phyloP scores from a whole-genome alignment of 2,797 vertebrate species.

The Euthynnus affinis region DNA sequence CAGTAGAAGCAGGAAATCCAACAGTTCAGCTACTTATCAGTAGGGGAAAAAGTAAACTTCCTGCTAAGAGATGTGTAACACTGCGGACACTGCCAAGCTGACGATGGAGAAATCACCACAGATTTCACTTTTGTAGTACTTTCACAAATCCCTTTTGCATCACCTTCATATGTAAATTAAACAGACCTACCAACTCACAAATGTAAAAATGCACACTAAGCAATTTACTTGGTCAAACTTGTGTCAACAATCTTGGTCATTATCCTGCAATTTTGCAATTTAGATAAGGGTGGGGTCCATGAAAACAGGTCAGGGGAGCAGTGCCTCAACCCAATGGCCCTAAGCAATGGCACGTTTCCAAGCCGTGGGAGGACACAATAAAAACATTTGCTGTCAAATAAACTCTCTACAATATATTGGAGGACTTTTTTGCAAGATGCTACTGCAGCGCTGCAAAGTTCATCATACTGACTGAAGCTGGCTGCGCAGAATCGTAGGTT shows the following conservation, averaged over 20 bases:
- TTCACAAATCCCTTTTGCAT: background rate
- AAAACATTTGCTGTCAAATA: slow-evolving; percentile 38
- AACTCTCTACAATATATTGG: slow-evolving; percentile 7
- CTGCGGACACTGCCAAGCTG: background rate
- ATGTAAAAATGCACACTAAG: background rate
- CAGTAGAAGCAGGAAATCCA: slow-evolving; percentile 24
- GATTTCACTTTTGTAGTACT: background rate
- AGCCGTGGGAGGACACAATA: slow-evolving; percentile 28
- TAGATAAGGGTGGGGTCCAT: slow-evolving; percentile 25
- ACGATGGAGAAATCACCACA: background rate
- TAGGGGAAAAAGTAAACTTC: slow-evolving; percentile 4
- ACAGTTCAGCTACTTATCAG: background rate
- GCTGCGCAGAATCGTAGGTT: background rate
- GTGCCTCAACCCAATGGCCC: slow-evolving; percentile 22
- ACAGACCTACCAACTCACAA: background rate
- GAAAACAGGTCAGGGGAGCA: slow-evolving; percentile 45
- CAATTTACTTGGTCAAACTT: background rate
- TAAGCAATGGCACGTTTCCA: slow-evolving; percentile 28
- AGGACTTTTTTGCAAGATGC: slow-evolving; percentile 3
- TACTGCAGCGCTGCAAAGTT: background rate
- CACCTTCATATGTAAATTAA: background rate
- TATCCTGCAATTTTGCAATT: slow-evolving; percentile 72
- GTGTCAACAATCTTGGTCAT: slow-evolving; percentile 55
- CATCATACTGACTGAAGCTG: background rate
- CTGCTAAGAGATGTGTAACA: background rate